Conservation (phyloP, 2,888 invertebrate genomes). For the Callinectes sapidus region DNA sequence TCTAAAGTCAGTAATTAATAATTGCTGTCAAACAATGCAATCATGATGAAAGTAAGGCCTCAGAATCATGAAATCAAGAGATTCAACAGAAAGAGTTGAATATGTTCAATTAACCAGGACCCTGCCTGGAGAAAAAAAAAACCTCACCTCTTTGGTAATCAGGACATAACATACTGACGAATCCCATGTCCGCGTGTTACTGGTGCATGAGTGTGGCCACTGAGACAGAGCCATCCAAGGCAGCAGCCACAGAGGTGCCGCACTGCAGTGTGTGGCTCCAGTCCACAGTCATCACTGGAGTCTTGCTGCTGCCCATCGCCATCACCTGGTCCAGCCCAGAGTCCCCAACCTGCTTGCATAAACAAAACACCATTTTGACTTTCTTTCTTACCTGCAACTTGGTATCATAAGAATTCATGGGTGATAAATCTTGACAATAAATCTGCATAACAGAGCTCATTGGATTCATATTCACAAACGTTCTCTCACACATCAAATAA, state of each 20-base stretch:
- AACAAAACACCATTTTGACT: neutral
- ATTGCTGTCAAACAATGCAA: neutral
- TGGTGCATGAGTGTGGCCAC: conserved; percentile 78
- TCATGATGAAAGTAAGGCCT: neutral
- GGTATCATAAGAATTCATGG: no score
- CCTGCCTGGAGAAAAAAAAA: neutral
- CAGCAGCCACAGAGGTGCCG: conserved; percentile 80
- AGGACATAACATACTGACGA: neutral
- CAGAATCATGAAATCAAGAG: neutral
- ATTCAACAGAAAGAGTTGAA: neutral
- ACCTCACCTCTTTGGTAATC: neutral
- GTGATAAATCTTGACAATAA: no score
- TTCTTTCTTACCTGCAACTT: neutral
- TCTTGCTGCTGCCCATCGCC: conserved; percentile 79
- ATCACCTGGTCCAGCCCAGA: conserved; percentile 75
- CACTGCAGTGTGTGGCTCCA: conserved; percentile 81
- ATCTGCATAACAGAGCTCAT: no score
- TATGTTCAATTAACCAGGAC: neutral
- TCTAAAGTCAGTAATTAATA: neutral
- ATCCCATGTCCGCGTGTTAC: conserved; percentile 1
- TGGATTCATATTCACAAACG: no score
- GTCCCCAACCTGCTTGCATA: conserved; percentile 69
- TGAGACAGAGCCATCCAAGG: conserved; percentile 80
- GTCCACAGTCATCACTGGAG: conserved; percentile 79
- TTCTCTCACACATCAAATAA: no score